These are phyloP conservation scores for Phymanthus crucifer DNA, from an alignment of 92 coral and sea anemone genomes.

Conservation along the genomic window DNA sequence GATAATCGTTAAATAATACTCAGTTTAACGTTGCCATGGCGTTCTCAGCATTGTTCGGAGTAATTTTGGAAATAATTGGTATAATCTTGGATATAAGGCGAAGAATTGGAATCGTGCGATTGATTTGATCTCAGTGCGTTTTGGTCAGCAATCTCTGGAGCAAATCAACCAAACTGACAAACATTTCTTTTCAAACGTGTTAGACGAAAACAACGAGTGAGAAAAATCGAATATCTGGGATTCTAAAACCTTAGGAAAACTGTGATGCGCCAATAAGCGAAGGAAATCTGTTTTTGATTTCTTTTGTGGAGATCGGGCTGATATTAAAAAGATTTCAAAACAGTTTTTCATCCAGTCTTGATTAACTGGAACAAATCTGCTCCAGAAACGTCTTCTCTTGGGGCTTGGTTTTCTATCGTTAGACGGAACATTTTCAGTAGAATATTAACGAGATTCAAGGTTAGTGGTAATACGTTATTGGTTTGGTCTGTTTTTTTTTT, in stretches of 20 bases:
- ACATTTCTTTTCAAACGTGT: neutral
- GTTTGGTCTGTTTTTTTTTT: too few relatives aligned
- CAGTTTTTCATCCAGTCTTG: neutral
- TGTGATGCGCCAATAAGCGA: neutral
- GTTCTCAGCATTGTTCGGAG: neutral
- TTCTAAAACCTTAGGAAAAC: neutral
- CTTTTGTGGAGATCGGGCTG: neutral
- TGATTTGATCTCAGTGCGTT: constrained; percentile 2
- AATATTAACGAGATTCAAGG: too few relatives aligned
- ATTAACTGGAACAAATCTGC: neutral
- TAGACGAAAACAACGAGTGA: neutral
- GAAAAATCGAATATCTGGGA: neutral
- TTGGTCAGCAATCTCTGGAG: neutral
- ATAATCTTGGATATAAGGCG: neutral
- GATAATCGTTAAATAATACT: neutral
- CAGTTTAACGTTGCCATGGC: neutral
- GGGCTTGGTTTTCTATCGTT: neutral
- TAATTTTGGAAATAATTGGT: neutral
- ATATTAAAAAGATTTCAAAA: neutral
- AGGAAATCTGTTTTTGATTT: constrained; percentile 5
- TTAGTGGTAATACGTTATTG: too few relatives aligned
- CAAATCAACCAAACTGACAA: neutral
- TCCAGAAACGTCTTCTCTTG: neutral
- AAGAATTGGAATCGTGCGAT: neutral
- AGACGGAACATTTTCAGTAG: neutral